Base-by-base conservation (phyloP, 2,888 invertebrate genomes). In the Agrochola lota region DNA sequence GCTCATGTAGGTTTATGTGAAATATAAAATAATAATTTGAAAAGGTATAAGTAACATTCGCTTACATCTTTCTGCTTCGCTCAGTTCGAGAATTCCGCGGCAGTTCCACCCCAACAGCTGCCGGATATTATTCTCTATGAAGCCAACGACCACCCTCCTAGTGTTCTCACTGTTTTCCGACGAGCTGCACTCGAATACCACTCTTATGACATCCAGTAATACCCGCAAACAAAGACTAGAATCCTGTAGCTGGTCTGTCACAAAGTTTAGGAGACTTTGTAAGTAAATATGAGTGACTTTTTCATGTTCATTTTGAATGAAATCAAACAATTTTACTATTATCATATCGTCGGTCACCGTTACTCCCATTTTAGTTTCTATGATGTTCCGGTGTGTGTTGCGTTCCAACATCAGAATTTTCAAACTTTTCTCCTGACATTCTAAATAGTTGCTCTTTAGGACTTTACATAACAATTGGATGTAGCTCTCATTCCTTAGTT, bases 211-310 rank as follows among this genome's bases (percentile, higher is more conserved):
- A 5, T 92, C 82, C 70, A 94, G 77, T 7, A 95, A 72, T 4
- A 69, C 81, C 74, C 60, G 63, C 46, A 9, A 87, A 80, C 23
- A 74, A 76, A 77, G 72, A 67, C 46, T 62, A 63, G 57, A 73
- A 57, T 77, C 83, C 8, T 75, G 83, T 20, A 94, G 46, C 71
- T 87, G 89, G 12, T 84, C 82, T 12, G 88, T 85, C 0, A 95
- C 87, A 46, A 91, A 94, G 57, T 90, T 90, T 3, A 91, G 85
- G 1, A 95, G 83, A 78, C 94, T 92, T 46, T 91, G 87, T 77
- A 96, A 89, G 84, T 95, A 96, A 26, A 95, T 90, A 84, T 93
- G 93, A 2, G 91, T 94, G 20, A 95, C 73, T 75, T 91, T 94
- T 64, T 95, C 95, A 64, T 93, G 94, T 75, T 93, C 94, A 15